phyloP scores from a whole-genome alignment of 2,113 vertebrate species.

The Hylia prasina region DNA sequence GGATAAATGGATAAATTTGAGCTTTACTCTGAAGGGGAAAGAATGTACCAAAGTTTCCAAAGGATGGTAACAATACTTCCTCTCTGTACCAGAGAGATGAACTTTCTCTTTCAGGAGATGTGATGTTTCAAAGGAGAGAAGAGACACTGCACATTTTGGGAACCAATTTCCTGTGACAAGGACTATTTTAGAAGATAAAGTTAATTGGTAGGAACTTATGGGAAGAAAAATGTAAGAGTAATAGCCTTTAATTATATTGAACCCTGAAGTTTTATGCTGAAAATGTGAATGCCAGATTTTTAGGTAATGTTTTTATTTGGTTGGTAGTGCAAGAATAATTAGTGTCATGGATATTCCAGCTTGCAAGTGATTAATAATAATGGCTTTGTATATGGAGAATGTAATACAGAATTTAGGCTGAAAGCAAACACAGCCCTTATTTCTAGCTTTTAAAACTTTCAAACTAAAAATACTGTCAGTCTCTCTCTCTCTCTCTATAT shows the following conservation, averaged over 20 bases:
- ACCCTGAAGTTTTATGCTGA: neutral
- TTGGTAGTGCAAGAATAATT: neutral
- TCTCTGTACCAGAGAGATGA: neutral
- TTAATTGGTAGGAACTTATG: neutral
- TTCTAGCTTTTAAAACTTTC: neutral
- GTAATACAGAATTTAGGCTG: neutral
- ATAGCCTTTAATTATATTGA: neutral
- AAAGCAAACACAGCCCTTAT: neutral
- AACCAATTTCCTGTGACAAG: neutral
- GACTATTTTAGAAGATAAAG: neutral
- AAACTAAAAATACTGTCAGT: neutral
- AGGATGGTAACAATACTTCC: neutral
- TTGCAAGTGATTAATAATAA: neutral
- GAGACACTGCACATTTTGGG: neutral
- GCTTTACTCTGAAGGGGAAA: neutral
- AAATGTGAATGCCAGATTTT: neutral
- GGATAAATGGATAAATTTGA: neutral
- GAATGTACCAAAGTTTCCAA: neutral
- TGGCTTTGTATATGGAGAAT: neutral
- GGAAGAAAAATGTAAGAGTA: neutral
- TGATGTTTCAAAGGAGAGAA: neutral
- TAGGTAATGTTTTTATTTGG: neutral
- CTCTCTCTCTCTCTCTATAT: accelerated
- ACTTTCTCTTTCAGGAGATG: neutral
- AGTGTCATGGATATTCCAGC: neutral